Evolutionary conservation across 1,140 invertebrate species (phyloP), one percentile per base, ranked within the genome.

Genomic region (Chironomus tepperi): DNA sequence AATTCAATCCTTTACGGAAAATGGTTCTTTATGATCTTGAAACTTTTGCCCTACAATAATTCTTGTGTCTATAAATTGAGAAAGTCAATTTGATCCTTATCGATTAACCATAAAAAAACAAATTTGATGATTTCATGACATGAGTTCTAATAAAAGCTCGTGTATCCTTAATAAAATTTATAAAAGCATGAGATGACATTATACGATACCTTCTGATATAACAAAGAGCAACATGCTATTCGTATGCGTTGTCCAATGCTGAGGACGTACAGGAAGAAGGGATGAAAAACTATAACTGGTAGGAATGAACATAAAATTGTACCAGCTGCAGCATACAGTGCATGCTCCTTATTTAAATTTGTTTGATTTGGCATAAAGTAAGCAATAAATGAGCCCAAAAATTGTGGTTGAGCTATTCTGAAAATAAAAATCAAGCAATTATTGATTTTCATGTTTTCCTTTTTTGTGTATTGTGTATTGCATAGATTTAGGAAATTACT

Each of bases 161-260:
- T 34, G 24, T 34, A 2, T 57, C 47, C 47, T n/a, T 12, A 57
- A 57, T n/a, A n/a, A n/a, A 57, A 57, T 57, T 57, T 57, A 57
- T 57, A 15, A 57, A 57, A 15, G 47, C 47, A 57, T 57, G 47
- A 57, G n/a, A n/a, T 34, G 24, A 34, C 5, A 2, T 34, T 34
- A 5, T 34, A 34, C 24, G 24, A 5, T 70, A 70, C 65, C 65
- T 88, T 88, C 78, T 86, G 83, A 75, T 88, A 88, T 47, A 88
- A 85, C 18, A 87, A 79, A 0, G 86, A 87, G 75, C 86, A 87
- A 43, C 86, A 85, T n/a, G 87, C 86, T 7, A 88, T 86, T 42
- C 87, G 82, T 77, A 87, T 85, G 77, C 85, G 76, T 70, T 70
- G 65, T 70, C 65, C 65, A 70, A 70, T 70, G 65, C 19, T 70